Evolutionary conservation across 2,888 invertebrate species (phyloP).

Genomic region (Apodemia zela): DNA sequence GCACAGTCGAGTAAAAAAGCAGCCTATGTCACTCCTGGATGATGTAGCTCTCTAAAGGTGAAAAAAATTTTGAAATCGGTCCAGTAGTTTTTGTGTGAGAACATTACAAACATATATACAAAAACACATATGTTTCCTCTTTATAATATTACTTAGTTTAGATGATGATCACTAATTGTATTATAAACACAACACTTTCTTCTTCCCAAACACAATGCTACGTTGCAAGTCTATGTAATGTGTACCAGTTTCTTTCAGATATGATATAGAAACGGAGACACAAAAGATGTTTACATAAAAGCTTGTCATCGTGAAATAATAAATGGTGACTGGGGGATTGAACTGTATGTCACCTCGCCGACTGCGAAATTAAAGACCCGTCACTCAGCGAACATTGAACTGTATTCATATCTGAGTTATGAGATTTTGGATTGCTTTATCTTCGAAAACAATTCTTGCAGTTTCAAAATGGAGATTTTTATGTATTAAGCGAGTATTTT

Average conservation of each 20-base stretch:
- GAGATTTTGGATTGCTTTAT: not conserved
- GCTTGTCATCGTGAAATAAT: constrained; percentile 8
- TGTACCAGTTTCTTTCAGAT: not conserved
- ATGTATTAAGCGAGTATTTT: too few relatives aligned
- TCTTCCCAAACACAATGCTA: too few relatives aligned
- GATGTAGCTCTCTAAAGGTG: too few relatives aligned
- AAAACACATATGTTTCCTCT: too few relatives aligned
- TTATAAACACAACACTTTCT: too few relatives aligned
- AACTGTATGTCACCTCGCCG: constrained; percentile 2
- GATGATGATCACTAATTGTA: too few relatives aligned
- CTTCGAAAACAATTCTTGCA: not conserved
- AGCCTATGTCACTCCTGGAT: too few relatives aligned
- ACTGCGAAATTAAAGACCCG: not conserved
- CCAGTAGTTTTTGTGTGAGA: too few relatives aligned
- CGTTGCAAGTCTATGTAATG: constrained; percentile 11
- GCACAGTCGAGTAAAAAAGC: too few relatives aligned
- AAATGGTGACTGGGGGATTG: not conserved
- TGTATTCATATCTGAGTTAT: not conserved
- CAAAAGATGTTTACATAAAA: constrained; percentile 10
- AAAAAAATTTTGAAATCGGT: too few relatives aligned
- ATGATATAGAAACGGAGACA: not conserved
- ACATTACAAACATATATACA: too few relatives aligned
- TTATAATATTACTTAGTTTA: too few relatives aligned
- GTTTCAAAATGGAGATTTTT: not conserved
- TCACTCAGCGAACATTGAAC: constrained; percentile 12